These are phyloP conservation scores for Tetranychus truncatus DNA, from an alignment of 2,888 invertebrate species.

Conservation along the genomic window DNA sequence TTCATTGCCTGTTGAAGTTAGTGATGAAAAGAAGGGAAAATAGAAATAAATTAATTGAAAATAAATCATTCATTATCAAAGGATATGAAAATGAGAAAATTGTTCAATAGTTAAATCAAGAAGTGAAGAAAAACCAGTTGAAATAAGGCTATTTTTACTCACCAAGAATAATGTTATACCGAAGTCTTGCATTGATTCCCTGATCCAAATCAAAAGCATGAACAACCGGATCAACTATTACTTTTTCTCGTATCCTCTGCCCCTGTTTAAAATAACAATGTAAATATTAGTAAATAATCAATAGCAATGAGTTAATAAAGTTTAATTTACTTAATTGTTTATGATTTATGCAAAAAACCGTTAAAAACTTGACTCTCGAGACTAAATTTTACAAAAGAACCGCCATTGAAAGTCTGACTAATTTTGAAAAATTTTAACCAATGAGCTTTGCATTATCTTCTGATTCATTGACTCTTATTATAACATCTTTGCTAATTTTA, in stretches of 20 bases:
- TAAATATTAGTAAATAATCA: neutral
- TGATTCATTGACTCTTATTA: too few relatives aligned
- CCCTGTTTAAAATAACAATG: conserved; percentile 39
- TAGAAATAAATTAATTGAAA: neutral
- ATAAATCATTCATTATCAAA: neutral
- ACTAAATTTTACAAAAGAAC: too few relatives aligned
- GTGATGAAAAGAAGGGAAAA: neutral
- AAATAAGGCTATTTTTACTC: conserved; percentile 13
- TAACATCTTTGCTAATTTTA: too few relatives aligned
- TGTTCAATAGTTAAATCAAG: neutral
- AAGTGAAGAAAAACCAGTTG: neutral
- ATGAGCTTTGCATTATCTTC: too few relatives aligned
- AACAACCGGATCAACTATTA: conserved; percentile 51
- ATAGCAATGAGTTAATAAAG: neutral
- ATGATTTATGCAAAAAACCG: too few relatives aligned
- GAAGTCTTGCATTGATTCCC: conserved; percentile 50
- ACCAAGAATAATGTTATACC: conserved; percentile 57
- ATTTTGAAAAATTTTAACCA: too few relatives aligned
- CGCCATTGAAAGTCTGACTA: too few relatives aligned
- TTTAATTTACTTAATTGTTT: neutral
- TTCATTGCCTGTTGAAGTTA: conserved; percentile 43
- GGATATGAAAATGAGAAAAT: neutral
- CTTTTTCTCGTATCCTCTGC: conserved; percentile 47
- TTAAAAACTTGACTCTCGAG: too few relatives aligned
- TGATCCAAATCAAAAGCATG: conserved; percentile 59